Base-by-base conservation (phyloP, 2,888 invertebrate species). In the Ophraella communa region DNA sequence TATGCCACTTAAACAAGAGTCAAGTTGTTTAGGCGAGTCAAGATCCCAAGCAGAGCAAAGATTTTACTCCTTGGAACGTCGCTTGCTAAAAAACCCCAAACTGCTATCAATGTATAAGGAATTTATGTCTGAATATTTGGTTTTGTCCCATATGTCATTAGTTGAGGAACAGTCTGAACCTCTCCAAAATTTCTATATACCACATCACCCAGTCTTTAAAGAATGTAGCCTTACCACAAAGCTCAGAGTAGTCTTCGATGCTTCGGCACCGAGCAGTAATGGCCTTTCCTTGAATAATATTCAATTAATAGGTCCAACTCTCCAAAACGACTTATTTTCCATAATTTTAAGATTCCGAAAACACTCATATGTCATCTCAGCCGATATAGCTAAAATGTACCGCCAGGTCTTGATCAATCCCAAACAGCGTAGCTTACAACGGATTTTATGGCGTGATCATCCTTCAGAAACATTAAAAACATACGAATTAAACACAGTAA, bases 351-450 rank as follows among this genome's bases (percentile, higher is more conserved):
- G n/a, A 24, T 66, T 68, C 49, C 23, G 71, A 42, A 55, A 54
- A 33, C 52, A 71, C 54, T 20, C 24, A 17, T 69, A 61, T 42
- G 69, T 61, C 10, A 53, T 66, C 33, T 61, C 66, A 7, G 66
- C 60, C 7, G 68, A 69, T 44, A 54, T 69, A n/a, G 67, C 61
- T 17, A 69, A 71, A 62, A 71, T 69, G 69, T 69, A 70, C 49
- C 57, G 71, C 11, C 66, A 66, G 65, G 64, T 68, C 3, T 33
- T 62, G 1, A 59, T 66, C n/a, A 35, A 60, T 21, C 63, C 66
- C 11, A 44, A 44, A 30, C 62, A 66, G 33, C 52, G 63, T 20
- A 11, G 54, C 18, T 52, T 69, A 18, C 70, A 70, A 47, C 27
- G 66, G n/a, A 68, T 70, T 10, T 33, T 70, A 35, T 70, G 66